Conservation (phyloP, 1,140 invertebrate species). For the Metaphire vulgaris region DNA sequence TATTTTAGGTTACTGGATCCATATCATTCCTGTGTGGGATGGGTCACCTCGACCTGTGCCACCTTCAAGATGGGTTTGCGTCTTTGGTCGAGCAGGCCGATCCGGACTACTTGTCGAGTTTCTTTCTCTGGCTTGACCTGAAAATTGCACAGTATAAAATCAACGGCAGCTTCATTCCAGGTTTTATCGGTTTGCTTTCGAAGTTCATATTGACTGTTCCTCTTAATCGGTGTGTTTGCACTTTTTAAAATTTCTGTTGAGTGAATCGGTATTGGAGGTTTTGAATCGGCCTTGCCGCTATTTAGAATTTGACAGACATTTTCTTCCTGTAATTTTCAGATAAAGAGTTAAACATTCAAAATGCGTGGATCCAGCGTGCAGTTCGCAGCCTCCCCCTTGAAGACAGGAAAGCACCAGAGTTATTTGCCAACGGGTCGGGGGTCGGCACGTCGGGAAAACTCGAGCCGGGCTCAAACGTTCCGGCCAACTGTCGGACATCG, state of each 20-base stretch:
- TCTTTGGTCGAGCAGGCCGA: conserved; percentile 27
- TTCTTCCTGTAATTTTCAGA: too few species aligned
- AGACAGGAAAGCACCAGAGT: background rate
- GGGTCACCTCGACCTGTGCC: conserved; percentile 9
- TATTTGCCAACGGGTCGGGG: background rate
- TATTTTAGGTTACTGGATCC: too few species aligned
- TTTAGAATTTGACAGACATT: too few species aligned
- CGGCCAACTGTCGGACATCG: too few species aligned
- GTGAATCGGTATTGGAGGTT: too few species aligned
- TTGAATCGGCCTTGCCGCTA: too few species aligned
- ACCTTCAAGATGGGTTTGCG: conserved; percentile 23
- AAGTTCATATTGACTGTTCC: too few species aligned
- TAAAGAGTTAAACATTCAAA: background rate
- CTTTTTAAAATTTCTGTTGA: too few species aligned
- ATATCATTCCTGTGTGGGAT: too few species aligned
- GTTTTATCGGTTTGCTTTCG: too few species aligned
- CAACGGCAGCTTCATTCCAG: conserved; percentile 21
- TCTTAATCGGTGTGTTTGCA: too few species aligned
- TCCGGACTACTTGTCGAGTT: conserved; percentile 12
- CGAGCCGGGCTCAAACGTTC: too few species aligned
- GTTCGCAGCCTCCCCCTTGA: background rate
- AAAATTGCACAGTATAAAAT: conserved; percentile 28
- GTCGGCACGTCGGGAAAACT: background rate
- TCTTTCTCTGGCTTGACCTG: conserved; percentile 30
- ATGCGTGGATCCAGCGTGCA: background rate